These are phyloP conservation scores for Gymnobelideus leadbeateri DNA, from an alignment of 2,113 vertebrate genomes.

Conservation along the genomic window DNA sequence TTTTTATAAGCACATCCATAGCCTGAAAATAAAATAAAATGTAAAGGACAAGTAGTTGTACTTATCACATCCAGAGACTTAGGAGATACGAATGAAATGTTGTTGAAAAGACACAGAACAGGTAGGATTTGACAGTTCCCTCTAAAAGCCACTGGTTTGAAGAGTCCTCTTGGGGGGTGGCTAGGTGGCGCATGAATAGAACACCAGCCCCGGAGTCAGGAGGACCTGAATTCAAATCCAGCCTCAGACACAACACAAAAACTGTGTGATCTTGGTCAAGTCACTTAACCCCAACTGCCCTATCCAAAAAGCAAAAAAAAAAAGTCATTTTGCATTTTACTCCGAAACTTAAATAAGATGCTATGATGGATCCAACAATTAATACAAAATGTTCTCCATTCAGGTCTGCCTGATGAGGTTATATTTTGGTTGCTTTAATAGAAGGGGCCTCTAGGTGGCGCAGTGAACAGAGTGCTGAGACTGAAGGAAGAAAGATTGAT, in stretches of 20 bases:
- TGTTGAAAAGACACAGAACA: constrained; percentile 62
- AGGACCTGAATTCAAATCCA: no score
- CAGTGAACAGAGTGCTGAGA: neutral
- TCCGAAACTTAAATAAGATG: constrained; percentile 2
- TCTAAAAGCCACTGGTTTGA: neutral
- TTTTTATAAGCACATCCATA: constrained; percentile 28
- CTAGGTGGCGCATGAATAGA: no score
- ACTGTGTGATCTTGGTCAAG: no score
- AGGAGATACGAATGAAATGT: constrained; percentile 48
- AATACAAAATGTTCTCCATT: neutral
- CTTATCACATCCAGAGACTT: constrained; percentile 33
- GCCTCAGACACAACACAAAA: no score
- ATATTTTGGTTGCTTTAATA: neutral
- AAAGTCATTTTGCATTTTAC: constrained; percentile 28
- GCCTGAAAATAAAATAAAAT: constrained; percentile 64
- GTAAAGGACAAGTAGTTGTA: constrained; percentile 40
- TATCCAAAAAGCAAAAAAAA: neutral
- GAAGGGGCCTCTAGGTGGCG: neutral
- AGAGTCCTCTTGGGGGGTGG: no score
- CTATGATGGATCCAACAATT: neutral
- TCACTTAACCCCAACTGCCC: no score
- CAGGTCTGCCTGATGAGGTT: neutral
- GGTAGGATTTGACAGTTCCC: constrained; percentile 45
- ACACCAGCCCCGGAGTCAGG: no score
- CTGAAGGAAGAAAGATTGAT: neutral